Base-by-base conservation (phyloP, 2,888 invertebrate species). In the Cryptus armator region DNA sequence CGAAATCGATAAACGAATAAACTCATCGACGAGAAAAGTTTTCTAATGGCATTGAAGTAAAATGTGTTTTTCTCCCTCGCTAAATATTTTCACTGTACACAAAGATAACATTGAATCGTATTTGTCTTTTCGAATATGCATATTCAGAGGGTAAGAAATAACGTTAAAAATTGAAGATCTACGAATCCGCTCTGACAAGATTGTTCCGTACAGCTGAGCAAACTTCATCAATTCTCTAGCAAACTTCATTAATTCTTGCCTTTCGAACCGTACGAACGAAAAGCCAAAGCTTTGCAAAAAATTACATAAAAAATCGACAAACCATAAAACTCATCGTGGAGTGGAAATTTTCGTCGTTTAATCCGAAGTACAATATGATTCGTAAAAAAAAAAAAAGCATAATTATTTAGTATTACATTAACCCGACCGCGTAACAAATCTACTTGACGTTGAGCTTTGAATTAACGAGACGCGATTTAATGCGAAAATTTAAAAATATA, bases 341-440 rank as follows among this genome's bases (percentile, higher is more conserved):
- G 3, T 19, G 2, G 14, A 59, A 29, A 16, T n/a, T 16, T 32
- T 14, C 19, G 6, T 56, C 56, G 56, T 56, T 24, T 10, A 56
- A 24, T n/a, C 4, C 12, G 56, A 19, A 9, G 10, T 19, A 19
- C 19, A 56, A 56, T 56, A 19, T 7, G 24, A 19, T 56, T 56
- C 24, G 24, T 19, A 10, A 24, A 56, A 19, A 19, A 56, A 59
- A 59, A n/a, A 48, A 24, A 14, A n/a, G 0, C 48, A 12, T 0
- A 48, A 12, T 29, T 14, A 59, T 59, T 24, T 59, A 59, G 32
- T 59, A 32, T 32, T 32, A 32, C 14, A 9, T 29, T 6, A 5
- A 59, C 29, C 14, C 59, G 59, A 59, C 64, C 64, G 37, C 19
- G 32, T 24, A 24, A 76, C 43, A 51, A 66, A 51, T 76, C 66